Evolutionary conservation across 2,797 vertebrate species (phyloP).

Genomic region (Ammospiza maritima): DNA sequence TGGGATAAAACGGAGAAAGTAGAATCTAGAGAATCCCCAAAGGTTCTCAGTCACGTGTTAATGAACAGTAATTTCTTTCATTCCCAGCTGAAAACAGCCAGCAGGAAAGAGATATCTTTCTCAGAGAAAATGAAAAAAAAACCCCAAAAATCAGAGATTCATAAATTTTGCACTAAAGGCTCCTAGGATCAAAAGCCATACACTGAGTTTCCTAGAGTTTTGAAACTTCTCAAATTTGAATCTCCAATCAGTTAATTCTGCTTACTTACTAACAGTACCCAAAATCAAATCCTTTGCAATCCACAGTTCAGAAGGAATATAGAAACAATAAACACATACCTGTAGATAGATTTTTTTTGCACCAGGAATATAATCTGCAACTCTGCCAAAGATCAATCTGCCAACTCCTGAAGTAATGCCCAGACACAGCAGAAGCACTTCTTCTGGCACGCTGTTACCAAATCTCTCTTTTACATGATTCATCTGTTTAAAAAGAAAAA

Average conservation of each 20-base stretch:
- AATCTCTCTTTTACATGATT: conserved; percentile 89
- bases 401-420: conserved; percentile 92
- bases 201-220: background rate
- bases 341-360: conserved; percentile 95
- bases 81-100: background rate
- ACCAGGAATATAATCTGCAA: conserved; percentile 90
- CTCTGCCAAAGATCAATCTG: conserved; percentile 89
- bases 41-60: background rate
- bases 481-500: conserved; percentile 81
- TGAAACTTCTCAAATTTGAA: background rate
- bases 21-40: background rate
- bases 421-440: conserved; percentile 91
- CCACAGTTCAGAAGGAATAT: background rate
- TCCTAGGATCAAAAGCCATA: background rate
- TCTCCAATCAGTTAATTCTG: background rate
- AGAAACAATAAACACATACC: conserved; percentile 73
- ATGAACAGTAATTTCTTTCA: background rate
- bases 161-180: background rate
- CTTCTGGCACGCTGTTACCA: conserved; percentile 77
- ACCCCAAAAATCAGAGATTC: background rate
- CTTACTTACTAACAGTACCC: background rate
- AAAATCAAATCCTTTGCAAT: background rate
- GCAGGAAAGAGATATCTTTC: background rate
- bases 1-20: background rate
- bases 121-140: background rate